Base-by-base conservation (phyloP, 2,113 vertebrate genomes). In the Coturnix japonica region DNA sequence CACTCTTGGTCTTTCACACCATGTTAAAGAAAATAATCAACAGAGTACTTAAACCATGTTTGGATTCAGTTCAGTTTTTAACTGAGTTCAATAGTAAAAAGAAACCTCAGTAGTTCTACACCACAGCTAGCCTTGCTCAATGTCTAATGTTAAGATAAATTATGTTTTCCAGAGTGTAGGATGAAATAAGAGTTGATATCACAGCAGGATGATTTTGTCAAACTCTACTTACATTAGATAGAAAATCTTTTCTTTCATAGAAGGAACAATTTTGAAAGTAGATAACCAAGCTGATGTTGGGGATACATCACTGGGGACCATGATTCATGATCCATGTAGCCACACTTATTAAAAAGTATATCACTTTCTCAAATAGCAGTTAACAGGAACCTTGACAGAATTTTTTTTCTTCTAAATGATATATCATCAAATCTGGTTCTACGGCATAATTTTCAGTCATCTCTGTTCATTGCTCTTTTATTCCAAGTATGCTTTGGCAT, bases 401-500 rank as follows among this genome's bases (percentile, higher is more conserved):
- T 85, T 66, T 95, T 96, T 96, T 96, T 95, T 74, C 67, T 91
- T 95, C 93, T 95, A 94, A 93, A 93, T 93, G 51, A 80, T 91
- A 91, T 51, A 65, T 82, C 94, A 96, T 95, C 94, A 86, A 92
- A 96, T 95, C 88, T 87, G 93, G 74, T 85, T 95, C 92, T 94
- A 56, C 69, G 81, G 85, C 75, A 95, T 97, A 93, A 96, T 96
- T 97, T 97, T 94, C 95, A 96, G 94, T 89, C 91, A 94, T 95
- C 79, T 96, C 89, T 95, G 64, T 94, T 93, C 95, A 91, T 92
- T 96, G 87, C 94, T 96, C 93, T 96, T 97, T 94, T 97, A 97
- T 96, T 97, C 85, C 91, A 97, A 97, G 86, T 97, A 96, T 95
- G 97, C 92, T 73, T 96, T 96, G 95, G 91, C 95, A 96, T 73